phyloP scores from a whole-genome alignment of 2,888 invertebrate species.

The Cantharis rustica region DNA sequence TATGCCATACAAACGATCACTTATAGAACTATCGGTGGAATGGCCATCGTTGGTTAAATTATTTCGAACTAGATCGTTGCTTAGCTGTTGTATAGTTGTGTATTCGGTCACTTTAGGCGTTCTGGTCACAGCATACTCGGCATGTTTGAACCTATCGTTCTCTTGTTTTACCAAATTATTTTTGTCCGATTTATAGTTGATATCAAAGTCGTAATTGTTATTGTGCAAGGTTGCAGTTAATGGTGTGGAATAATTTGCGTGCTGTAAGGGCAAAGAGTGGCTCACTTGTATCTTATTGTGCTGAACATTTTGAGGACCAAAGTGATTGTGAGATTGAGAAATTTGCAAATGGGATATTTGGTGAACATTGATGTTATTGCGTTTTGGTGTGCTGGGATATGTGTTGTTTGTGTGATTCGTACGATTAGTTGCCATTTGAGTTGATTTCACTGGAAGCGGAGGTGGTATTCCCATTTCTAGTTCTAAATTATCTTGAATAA shows the following conservation, averaged over 20 bases:
- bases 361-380: constrained; percentile 45
- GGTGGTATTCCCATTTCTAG: constrained; percentile 60
- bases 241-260: constrained; percentile 53
- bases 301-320: constrained; percentile 48
- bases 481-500: constrained; percentile 57
- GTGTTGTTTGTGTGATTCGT: constrained; percentile 44
- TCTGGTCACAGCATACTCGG: constrained; percentile 55
- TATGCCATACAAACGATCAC: constrained; percentile 53
- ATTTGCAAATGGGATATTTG: constrained; percentile 47
- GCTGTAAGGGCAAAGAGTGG: constrained; percentile 56
- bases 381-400: constrained; percentile 53
- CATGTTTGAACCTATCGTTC: constrained; percentile 51
- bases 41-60: constrained; percentile 58
- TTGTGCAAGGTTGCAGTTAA: constrained; percentile 53
- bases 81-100: constrained; percentile 41
- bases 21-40: constrained; percentile 61
- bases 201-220: constrained; percentile 51
- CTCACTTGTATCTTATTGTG: constrained; percentile 55
- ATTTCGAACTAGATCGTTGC: constrained; percentile 42
- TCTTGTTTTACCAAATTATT: constrained; percentile 45
- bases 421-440: constrained; percentile 19
- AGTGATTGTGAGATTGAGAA: constrained; percentile 51
- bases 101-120: constrained; percentile 49
- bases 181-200: constrained; percentile 48
- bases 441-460: constrained; percentile 52